Evolutionary conservation across 2,113 vertebrate genomes (phyloP), one percentile per base, ranked within the genome.

Genomic region (Corythornis vintsioides): DNA sequence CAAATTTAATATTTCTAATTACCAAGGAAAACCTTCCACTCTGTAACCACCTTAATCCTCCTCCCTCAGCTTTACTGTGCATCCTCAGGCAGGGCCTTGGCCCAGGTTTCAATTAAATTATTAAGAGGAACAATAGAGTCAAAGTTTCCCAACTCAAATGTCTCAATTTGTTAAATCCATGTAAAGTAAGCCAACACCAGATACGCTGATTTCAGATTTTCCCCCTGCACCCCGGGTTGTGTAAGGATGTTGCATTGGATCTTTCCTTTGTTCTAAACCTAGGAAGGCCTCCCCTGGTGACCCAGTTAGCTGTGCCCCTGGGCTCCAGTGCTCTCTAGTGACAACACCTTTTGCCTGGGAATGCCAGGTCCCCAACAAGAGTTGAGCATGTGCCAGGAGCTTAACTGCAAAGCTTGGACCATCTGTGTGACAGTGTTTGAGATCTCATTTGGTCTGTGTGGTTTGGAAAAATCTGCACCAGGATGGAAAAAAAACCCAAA

Each of bases 1-100:
- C 78, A 91, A 95, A 81, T 56, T 57, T 67, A 92, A 77, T 73
- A 95, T 92, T 94, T 93, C 86, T 88, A 77, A 86, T 83, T 77
- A 83, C 28, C 18, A 90, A 72, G 69, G 52, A 47, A 94, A 95
- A 79, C 24, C 69, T 83, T 67, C 18, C 61, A 50, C 48, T 81
- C 60, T 11, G 53, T 74, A 94, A 78, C 40, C 70, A 93, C 66
- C 73, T 90, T 55, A 92, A 86, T 48, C n/a, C 86, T 93, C 83
- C 70, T 88, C 65, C 66, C 50, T 24, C 40, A 56, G 73, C 83
- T 93, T 92, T 72, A 66, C 53, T 72, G 81, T 48, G 71, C 83
- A 35, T 65, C 88, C 19, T 72, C 83, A 88, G 81, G 73, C 83
- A 96, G 60, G 48, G 65, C 56, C 45, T 70, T 61, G 50, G 66